Base-by-base conservation (phyloP, 2,113 vertebrate species). In the Mesocricetus auratus region DNA sequence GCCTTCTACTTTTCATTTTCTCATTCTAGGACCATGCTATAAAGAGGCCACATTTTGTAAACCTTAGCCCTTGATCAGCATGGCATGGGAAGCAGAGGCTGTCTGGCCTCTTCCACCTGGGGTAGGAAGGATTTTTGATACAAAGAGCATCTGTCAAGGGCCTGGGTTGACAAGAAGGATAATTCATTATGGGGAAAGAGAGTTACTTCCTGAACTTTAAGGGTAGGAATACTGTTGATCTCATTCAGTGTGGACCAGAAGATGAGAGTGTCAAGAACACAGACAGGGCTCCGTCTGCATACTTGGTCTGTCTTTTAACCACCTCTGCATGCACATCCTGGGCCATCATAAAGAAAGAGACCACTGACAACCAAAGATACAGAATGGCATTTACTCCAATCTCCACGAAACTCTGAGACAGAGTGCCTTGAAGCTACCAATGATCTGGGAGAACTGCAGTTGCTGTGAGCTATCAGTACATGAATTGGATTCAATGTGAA, bases 221-320 rank as follows among this genome's bases (percentile, higher is more conserved):
- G 45, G 7, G 29, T 17, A 50, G 45, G 13, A 62, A 11, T 56
- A 47, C 16, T n/a, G 24, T 1, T 47, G 36, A 31, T 8, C 58
- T 89, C 24, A 42, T 16, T 4, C 1, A 39, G 33, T 26, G 33
- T 7, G 50, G 62, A 24, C 4, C 1, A 0, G 36, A 29, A 31
- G 9, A 10, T 62, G 3, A 53, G 66, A 26, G n/a, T 53, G 0
- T 82, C 53, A 50, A 0, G 6, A 53, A n/a, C 0, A 0, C 8
- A 83, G 87, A 47, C 36, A 88, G 6, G 15, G 16, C 16, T 88
- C 82, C 6, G 8, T 89, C 39, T 86, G 31, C 4, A 42, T 13
- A 0, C 3, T 36, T 83, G n/a, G 7, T 94, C 7, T 16, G 2
- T 10, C 31, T n/a, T 15, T 74, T 33, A 33, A 19, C 71, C 36